Percentiles rank a stretch among this genome's conserved stretches.
phyloP scores from a whole-genome alignment of 2,113 vertebrate species.

The Thomomys bottae region DNA sequence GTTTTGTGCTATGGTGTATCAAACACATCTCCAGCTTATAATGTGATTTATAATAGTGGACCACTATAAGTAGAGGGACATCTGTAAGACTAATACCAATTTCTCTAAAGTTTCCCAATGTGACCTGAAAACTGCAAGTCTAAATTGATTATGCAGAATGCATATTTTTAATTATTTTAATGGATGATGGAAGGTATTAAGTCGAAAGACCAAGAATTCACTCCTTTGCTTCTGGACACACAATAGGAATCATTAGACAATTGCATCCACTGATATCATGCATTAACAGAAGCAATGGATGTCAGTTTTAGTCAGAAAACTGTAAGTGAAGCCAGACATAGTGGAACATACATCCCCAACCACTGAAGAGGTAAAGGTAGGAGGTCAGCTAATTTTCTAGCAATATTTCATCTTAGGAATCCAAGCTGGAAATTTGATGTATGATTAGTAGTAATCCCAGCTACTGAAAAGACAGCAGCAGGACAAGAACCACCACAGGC shows the following conservation, averaged over 20 bases:
- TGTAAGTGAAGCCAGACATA: too few species aligned
- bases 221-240: not conserved
- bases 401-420: too few species aligned
- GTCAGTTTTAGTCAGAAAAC: not conserved
- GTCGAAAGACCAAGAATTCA: not conserved
- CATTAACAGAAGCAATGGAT: not conserved
- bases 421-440: too few species aligned
- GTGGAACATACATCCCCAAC: too few species aligned
- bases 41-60: not conserved
- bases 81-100: not conserved
- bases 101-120: conserved; percentile 8
- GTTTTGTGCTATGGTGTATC: not conserved
- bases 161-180: conserved; percentile 35
- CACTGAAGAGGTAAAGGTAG: too few species aligned
- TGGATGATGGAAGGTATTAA: not conserved
- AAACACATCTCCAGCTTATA: not conserved
- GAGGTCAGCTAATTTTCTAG: not conserved
- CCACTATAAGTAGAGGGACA: not conserved
- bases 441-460: too few species aligned
- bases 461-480: too few species aligned
- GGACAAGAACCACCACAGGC: too few species aligned
- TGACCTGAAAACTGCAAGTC: conserved; percentile 36
- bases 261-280: too few species aligned
- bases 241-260: not conserved
- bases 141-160: not conserved